These are phyloP conservation scores for Orchestes rusci DNA, from an alignment of 2,888 invertebrate species.

Conservation along the genomic window DNA sequence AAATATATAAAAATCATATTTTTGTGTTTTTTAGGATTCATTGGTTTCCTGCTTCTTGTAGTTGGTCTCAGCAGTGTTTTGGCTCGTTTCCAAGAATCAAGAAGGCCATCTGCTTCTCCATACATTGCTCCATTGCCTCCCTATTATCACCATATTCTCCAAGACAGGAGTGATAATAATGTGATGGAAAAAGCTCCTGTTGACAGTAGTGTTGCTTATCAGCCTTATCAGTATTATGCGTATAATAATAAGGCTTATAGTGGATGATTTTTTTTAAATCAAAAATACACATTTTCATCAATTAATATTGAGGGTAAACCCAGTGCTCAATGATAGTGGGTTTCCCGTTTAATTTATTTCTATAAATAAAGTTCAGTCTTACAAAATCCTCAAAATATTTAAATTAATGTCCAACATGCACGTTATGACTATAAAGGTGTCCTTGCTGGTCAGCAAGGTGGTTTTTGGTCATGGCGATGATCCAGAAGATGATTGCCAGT, in stretches of 20 bases:
- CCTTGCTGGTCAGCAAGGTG: slow-evolving; percentile 27
- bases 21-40: slow-evolving; percentile 42
- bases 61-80: slow-evolving; percentile 42
- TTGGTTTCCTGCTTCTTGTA: slow-evolving; percentile 53
- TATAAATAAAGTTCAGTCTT: neutral
- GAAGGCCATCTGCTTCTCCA: slow-evolving; percentile 25
- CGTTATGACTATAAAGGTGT: slow-evolving; percentile 23
- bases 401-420: slow-evolving; percentile 7
- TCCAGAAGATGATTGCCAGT: slow-evolving; percentile 56
- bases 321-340: neutral
- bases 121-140: slow-evolving; percentile 12
- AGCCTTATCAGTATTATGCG: too few relatives aligned
- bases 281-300: neutral
- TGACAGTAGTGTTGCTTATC: too few relatives aligned
- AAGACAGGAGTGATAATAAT: too few relatives aligned
- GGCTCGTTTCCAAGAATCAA: slow-evolving; percentile 38
- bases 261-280: neutral
- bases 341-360: too few relatives aligned
- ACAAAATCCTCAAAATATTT: neutral
- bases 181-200: too few relatives aligned
- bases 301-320: neutral
- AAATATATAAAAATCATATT: too few relatives aligned
- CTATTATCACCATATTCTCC: slow-evolving; percentile 13
- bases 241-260: neutral
- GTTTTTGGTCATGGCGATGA: slow-evolving; percentile 55